Percentiles rank a stretch among this genome's conserved stretches.
Evolutionary conservation across 1,140 invertebrate species (phyloP).

Genomic region (Batillaria attramentaria): DNA sequence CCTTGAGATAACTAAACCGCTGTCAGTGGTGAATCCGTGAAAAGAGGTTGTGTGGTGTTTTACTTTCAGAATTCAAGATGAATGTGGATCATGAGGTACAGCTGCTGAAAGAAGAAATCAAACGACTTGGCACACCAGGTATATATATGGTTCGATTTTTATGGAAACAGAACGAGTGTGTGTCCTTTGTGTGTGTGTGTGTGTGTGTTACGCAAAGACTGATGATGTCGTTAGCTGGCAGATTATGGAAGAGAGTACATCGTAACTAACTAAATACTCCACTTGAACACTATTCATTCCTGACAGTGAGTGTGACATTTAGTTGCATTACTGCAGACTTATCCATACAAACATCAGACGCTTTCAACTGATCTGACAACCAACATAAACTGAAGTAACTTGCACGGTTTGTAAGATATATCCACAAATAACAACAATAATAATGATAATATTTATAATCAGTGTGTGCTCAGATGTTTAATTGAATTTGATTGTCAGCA

Average conservation of each 20-base stretch:
- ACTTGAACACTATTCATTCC: background rate
- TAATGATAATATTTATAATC: too few species aligned
- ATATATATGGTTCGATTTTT: background rate
- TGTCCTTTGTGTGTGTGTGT: constrained; percentile 3
- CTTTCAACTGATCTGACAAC: background rate
- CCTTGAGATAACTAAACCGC: background rate
- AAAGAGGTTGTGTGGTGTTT: background rate
- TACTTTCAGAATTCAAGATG: constrained; percentile 50
- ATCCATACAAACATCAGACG: background rate
- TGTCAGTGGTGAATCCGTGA: background rate
- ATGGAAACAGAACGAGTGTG: background rate
- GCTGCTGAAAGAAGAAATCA: constrained; percentile 56
- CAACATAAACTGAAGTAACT: background rate
- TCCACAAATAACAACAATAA: too few species aligned
- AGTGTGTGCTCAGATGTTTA: too few species aligned
- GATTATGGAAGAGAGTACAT: constrained; percentile 1
- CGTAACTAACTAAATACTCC: background rate
- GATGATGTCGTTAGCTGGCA: background rate
- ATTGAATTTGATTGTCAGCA: too few species aligned
- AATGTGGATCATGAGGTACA: constrained; percentile 62
- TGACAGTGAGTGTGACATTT: too few species aligned
- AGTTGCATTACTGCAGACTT: background rate
- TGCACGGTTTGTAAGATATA: background rate
- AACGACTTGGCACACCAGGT: constrained; percentile 54
- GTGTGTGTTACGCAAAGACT: background rate